Evolutionary conservation across 1,140 invertebrate species (phyloP), one percentile per base, ranked within the genome.

Genomic region (Cyphomyrmex costatus): DNA sequence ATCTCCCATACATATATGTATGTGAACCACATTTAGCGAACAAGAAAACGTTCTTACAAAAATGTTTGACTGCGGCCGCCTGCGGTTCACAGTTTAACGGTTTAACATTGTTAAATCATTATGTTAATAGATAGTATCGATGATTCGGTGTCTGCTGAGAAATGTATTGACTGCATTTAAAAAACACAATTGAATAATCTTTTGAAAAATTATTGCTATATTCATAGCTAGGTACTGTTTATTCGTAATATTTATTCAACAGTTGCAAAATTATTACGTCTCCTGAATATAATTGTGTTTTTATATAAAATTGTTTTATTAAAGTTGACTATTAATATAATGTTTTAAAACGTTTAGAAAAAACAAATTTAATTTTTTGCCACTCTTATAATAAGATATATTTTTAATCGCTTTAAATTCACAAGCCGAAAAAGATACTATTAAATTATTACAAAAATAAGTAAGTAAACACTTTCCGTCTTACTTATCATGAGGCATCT

Each of bases 401-500:
- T 36, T 58, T 58, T 5, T 6, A 1, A 24, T 56, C 36, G 19
- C 2, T 14, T 14, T 68, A 5, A 42, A 73, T 82, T 82, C 3
- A 2, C 5, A 61, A 78, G 10, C 36, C 33, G 33, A 36, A 53
- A 19, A 24, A 53, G 30, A 77, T 60, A 42, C 36, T 66, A 61
- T 0, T 27, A 3, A 12, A 19, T 8, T 2, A 2, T 14, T 56
- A 46, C 14, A 56, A 61, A 51, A 65, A 3, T 21, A 30, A 33
- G 14, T 6, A n/a, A 65, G 8, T 21, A 30, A 33, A n/a, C 10
- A n/a, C n/a, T 12, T 46, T 77, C 14, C 14, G 10, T 24, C 24
- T 89, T 87, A 92, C 63, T 92, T 89, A 56, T 94, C 93, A 42
- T 93, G 93, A 12, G 93, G 91, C 24, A 95, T 91, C 80, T 95